phyloP scores from a whole-genome alignment of 2,797 vertebrate species.

The Centropyge bicolor region DNA sequence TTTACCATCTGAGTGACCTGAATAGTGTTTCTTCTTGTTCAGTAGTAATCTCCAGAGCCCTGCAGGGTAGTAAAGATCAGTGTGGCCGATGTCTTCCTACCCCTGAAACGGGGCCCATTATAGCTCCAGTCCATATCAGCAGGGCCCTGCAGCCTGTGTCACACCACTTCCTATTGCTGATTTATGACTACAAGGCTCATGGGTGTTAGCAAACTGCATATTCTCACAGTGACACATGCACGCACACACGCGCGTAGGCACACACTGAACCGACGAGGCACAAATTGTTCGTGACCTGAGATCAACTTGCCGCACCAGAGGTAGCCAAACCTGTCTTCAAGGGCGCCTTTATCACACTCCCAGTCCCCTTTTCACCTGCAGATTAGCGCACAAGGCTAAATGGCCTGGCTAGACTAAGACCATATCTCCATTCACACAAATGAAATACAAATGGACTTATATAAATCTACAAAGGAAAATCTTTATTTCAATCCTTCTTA shows the following conservation, averaged over 20 bases:
- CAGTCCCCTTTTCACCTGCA: constrained; percentile 74
- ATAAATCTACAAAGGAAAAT: constrained; percentile 76
- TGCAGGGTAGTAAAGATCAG: constrained; percentile 84
- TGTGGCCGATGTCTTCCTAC: constrained; percentile 88
- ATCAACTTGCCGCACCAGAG: constrained; percentile 68
- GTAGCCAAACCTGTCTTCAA: constrained; percentile 77
- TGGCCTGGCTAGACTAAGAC: constrained; percentile 68
- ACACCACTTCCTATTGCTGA: constrained; percentile 87
- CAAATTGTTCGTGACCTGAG: constrained; percentile 78
- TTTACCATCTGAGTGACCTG: constrained; percentile 63
- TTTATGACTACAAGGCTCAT: constrained; percentile 76
- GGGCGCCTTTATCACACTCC: constrained; percentile 77
- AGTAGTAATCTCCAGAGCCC: constrained; percentile 70
- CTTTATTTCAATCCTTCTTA: constrained; percentile 75
- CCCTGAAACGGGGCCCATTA: constrained; percentile 89
- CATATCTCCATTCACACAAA: constrained; percentile 78
- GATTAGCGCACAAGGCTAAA: constrained; percentile 79
- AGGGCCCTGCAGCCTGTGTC: constrained; percentile 86
- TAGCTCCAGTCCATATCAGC: constrained; percentile 90
- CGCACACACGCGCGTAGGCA: constrained; percentile 36
- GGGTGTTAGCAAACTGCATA: constrained; percentile 69
- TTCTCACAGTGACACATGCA: constrained; percentile 53
- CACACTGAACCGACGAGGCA: constrained; percentile 59
- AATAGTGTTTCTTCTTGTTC: constrained; percentile 72
- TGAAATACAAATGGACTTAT: constrained; percentile 80